Evolutionary conservation across 2,797 vertebrate species (phyloP).

Genomic region (Bradypodion pumilum): DNA sequence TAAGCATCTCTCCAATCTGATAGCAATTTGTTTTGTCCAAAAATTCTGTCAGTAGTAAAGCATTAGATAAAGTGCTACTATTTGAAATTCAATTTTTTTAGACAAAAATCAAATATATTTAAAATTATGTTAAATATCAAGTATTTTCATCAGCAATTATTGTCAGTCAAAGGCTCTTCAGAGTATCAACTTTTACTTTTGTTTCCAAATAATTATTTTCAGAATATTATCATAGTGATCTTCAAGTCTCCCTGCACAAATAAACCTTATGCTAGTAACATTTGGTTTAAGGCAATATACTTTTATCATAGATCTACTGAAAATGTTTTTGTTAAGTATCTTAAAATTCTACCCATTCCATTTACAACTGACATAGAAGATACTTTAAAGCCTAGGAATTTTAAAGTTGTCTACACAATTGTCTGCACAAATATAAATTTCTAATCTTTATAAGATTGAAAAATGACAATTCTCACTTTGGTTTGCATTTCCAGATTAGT

Average conservation of each 20-base stretch:
- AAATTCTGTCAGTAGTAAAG: constrained; percentile 78
- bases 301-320: neutral
- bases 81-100: constrained; percentile 70
- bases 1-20: constrained; percentile 56
- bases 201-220: constrained; percentile 4
- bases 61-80: constrained; percentile 81
- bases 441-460: constrained; percentile 2
- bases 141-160: constrained; percentile 50
- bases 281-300: constrained; percentile 24
- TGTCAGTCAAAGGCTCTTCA: constrained; percentile 48
- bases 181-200: neutral
- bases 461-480: constrained; percentile 20
- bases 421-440: constrained; percentile 17
- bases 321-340: neutral
- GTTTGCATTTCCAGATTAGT: constrained; percentile 27
- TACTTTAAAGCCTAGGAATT: neutral
- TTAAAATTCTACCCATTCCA: neutral
- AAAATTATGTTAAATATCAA: constrained; percentile 67
- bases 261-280: constrained; percentile 23
- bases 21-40: constrained; percentile 61
- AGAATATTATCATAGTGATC: constrained; percentile 20
- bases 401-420: constrained; percentile 10
- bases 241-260: constrained; percentile 5
- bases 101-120: constrained; percentile 53
- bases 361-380: neutral